Evolutionary conservation across 2,797 vertebrate species (phyloP).

Genomic region (Hemibagrus guttatus): DNA sequence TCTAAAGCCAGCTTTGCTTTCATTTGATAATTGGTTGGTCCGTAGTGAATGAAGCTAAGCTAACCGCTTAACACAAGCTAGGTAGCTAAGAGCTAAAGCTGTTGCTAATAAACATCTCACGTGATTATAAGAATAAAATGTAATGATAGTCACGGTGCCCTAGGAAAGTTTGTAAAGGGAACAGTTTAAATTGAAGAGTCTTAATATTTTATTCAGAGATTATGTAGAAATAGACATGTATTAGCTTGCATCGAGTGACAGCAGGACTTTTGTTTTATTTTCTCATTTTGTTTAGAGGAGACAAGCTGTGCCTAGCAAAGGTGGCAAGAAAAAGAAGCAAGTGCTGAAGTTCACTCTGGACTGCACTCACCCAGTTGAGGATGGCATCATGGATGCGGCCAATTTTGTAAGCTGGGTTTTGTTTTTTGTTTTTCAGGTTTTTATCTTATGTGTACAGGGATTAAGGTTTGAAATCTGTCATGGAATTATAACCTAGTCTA

Average conservation of each 20-base stretch:
- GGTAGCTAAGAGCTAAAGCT: not conserved
- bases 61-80: constrained; percentile 13
- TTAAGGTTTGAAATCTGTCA: not conserved
- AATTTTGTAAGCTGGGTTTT: constrained; percentile 80
- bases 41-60: constrained; percentile 36
- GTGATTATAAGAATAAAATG: not conserved
- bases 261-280: not conserved
- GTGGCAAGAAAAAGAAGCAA: constrained; percentile 88
- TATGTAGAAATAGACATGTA: not conserved
- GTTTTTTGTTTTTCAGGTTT: no score
- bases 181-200: not conserved
- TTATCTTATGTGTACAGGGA: not conserved
- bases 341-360: constrained; percentile 86
- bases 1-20: not conserved
- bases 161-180: not conserved
- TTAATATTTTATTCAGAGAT: not conserved
- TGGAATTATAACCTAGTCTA: not conserved
- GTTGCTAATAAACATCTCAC: not conserved
- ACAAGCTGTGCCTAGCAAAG: constrained; percentile 74
- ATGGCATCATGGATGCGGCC: constrained; percentile 88
- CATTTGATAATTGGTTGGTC: not conserved
- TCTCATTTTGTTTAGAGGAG: constrained; percentile 71
- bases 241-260: not conserved
- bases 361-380: constrained; percentile 87
- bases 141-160: not conserved